A percentile compares a stretch with the other conserved stretches of the same genome.
Conservation (phyloP, 64 coral and sea anemone genomes). For the Stichodactyla mertensii region DNA sequence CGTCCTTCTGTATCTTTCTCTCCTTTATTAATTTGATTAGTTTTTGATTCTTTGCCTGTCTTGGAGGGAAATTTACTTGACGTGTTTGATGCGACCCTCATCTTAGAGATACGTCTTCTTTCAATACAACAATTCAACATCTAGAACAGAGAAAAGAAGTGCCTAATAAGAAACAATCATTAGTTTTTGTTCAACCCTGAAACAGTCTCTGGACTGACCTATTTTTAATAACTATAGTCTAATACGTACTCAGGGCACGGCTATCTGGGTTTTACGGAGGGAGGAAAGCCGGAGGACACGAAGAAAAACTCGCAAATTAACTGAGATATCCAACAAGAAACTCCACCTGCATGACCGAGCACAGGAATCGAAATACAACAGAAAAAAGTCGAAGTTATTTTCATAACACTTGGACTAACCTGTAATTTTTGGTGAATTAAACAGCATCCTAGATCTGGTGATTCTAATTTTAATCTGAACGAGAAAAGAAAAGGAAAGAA, state of each 20-base stretch:
- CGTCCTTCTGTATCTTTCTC: not conserved
- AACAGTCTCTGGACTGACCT: too few relatives aligned
- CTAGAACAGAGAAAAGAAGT: conserved; percentile 33
- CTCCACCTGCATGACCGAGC: not conserved
- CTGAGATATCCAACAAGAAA: not conserved
- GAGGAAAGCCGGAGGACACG: too few relatives aligned
- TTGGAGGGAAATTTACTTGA: not conserved
- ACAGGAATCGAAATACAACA: not conserved
- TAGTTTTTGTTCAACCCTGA: too few relatives aligned
- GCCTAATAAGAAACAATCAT: too few relatives aligned
- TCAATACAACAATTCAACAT: conserved; percentile 99
- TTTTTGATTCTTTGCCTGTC: not conserved
- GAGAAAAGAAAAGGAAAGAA: not conserved
- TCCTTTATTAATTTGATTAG: not conserved
- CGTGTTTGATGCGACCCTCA: conserved; percentile 3
- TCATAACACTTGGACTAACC: conserved; percentile 29
- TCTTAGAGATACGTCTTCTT: conserved; percentile 77
- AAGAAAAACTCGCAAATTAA: too few relatives aligned
- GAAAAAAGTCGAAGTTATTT: not conserved
- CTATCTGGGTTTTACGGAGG: too few relatives aligned
- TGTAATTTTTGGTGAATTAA: conserved; percentile 98
- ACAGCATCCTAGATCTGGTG: conserved; percentile 88
- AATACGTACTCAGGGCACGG: too few relatives aligned
- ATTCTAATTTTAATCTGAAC: conserved; percentile 70
- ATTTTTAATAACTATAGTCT: too few relatives aligned